Conservation (phyloP, 2,888 invertebrate species). For the Eulithis prunata region DNA sequence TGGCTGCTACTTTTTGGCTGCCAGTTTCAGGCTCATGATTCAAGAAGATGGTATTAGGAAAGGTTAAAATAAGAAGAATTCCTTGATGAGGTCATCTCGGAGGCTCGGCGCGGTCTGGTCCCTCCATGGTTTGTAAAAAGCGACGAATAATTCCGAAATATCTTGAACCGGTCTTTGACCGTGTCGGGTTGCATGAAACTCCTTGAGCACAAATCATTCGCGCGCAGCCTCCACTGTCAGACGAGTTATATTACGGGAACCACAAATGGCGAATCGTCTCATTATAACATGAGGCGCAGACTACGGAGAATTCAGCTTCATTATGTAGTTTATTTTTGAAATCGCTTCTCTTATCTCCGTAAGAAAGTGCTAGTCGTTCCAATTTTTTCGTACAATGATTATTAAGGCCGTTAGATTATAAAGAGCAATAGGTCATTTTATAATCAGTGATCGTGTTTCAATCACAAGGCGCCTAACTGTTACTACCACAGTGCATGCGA, state of each 20-base stretch:
- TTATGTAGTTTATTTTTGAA: conserved; percentile 8
- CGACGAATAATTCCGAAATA: conserved; percentile 74
- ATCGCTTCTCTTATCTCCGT: background rate
- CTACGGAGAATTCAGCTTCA: conserved; percentile 29
- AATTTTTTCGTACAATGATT: background rate
- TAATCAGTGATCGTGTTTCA: background rate
- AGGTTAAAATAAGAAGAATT: conserved; percentile 55
- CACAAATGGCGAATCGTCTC: conserved; percentile 34
- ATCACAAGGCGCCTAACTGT: background rate
- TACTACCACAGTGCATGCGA: conserved; percentile 2
- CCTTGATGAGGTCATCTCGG: conserved; percentile 73
- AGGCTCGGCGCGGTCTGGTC: conserved; percentile 48
- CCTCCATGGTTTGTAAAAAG: conserved; percentile 54
- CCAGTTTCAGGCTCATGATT: too few species aligned
- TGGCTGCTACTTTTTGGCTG: too few species aligned
- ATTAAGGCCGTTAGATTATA: background rate
- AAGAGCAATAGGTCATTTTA: too few species aligned
- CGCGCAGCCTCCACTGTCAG: conserved; percentile 50
- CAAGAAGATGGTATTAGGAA: conserved; percentile 46
- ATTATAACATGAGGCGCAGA: conserved; percentile 34
- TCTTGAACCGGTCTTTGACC: conserved; percentile 81
- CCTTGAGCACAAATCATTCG: conserved; percentile 67
- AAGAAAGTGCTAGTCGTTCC: background rate
- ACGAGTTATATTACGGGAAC: conserved; percentile 35
- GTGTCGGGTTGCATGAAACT: conserved; percentile 59